phyloP scores from a whole-genome alignment of 1,140 invertebrate genomes.

The Drosophila arawakana region DNA sequence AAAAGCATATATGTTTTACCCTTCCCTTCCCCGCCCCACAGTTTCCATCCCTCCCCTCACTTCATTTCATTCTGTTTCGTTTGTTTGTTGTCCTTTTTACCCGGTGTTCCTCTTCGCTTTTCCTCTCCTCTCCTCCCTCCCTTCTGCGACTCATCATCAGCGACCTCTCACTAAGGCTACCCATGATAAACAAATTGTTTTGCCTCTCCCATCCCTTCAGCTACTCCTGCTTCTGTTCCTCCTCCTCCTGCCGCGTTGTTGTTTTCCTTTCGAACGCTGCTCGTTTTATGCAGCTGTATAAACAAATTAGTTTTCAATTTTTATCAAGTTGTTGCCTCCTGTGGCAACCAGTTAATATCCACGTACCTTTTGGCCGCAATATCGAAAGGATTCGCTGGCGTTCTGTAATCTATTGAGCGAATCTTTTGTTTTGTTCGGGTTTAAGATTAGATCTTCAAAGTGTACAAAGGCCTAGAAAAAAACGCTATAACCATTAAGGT shows the following conservation, averaged over 20 bases:
- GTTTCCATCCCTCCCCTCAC: constrained; percentile 29
- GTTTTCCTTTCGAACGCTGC: constrained; percentile 71
- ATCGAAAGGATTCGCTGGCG: not conserved
- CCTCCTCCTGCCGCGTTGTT: constrained; percentile 38
- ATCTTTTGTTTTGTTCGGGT: not conserved
- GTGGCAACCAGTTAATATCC: constrained; percentile 46
- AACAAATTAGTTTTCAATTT: constrained; percentile 83
- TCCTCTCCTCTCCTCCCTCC: not conserved
- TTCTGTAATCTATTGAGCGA: constrained; percentile 3
- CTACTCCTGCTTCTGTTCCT: not conserved
- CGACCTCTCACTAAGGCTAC: constrained; percentile 62
- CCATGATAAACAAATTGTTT: constrained; percentile 83
- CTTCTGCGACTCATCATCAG: constrained; percentile 60
- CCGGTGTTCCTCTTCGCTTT: constrained; percentile 34
- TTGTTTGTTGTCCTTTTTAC: constrained; percentile 79
- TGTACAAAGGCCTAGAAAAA: no score
- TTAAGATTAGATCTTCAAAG: no score
- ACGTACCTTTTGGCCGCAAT: not conserved
- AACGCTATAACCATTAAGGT: no score
- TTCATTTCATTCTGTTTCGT: constrained; percentile 11
- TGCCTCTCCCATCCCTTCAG: constrained; percentile 30
- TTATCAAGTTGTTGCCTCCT: constrained; percentile 67
- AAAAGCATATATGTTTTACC: constrained; percentile 10
- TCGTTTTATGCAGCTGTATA: constrained; percentile 81
- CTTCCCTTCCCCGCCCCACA: constrained; percentile 24